Evolutionary conservation across 2,888 invertebrate genomes (phyloP).

Genomic region (Melanophora roralis): DNA sequence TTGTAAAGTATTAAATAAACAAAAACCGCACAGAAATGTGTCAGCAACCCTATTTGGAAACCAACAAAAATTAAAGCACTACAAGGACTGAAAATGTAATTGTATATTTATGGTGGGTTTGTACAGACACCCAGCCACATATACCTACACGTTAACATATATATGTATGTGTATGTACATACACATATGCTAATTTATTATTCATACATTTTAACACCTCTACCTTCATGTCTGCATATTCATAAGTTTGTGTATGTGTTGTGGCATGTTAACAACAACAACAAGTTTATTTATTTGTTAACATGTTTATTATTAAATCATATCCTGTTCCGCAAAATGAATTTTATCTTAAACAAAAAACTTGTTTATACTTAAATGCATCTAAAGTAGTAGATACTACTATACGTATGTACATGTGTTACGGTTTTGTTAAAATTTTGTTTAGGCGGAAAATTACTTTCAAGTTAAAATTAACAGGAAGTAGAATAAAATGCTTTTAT

Average conservation of each 20-base stretch:
- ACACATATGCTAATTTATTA: background rate
- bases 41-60: background rate
- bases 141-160: background rate
- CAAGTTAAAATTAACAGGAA: slow-evolving; percentile 50
- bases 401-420: background rate
- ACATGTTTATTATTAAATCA: slow-evolving; percentile 56
- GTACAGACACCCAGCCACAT: background rate
- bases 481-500: slow-evolving; percentile 45
- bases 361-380: background rate
- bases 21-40: slow-evolving; percentile 1
- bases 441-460: slow-evolving; percentile 47
- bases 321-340: slow-evolving; percentile 50
- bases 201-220: background rate
- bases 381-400: no score
- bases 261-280: background rate
- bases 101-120: slow-evolving; percentile 1
- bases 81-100: background rate
- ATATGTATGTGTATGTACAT: background rate
- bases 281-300: background rate
- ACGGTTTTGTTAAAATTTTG: background rate
- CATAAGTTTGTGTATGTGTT: background rate
- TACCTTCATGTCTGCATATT: background rate
- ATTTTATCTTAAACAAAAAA: slow-evolving; percentile 10
- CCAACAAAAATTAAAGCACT: background rate
- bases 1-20: slow-evolving; percentile 21